Base-by-base conservation (phyloP, 2,888 invertebrate genomes). In the Mythimna loreyi region DNA sequence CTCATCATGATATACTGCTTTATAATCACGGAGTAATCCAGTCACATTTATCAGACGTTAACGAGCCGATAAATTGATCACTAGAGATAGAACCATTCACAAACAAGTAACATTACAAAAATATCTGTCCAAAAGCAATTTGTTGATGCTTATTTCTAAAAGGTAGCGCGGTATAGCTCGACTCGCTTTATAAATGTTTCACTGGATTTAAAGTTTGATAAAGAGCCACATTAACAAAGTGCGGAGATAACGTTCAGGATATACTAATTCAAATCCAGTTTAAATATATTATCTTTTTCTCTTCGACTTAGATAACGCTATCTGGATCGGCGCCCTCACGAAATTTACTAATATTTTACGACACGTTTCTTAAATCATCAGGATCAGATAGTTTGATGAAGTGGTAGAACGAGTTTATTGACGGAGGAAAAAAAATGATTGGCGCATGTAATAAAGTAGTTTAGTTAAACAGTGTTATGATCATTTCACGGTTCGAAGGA, bases 41-140 rank as follows among this genome's bases (percentile, higher is more conserved):
- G 87, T 86, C 86, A 81, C 90, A 94, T 95, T 93, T 92, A 93
- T 94, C 90, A 92, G 88, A 77, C 84, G 84, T 90, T 94, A 94
- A 95, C 92, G 92, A 94, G 91, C 90, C 90, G 91, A 94, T 93
- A 92, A 95, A 93, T 93, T 92, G 93, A 93, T 93, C 91, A 89
- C 89, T 87, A 89, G 83, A 92, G 92, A 94, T 93, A 92, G 91
- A 89, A 84, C 89, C 88, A 90, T 92, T 92, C 90, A 93, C 91
- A 91, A 92, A 92, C 90, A 91, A 89, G 89, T 85, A 86, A 90
- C 90, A 90, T 93, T 90, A 94, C 92, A 92, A 91, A 93, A 92
- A 93, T 93, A 91, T 91, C 89, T 92, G 89, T 87, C 88, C 86
- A 82, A 87, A 84, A 91, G 91, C 89, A 92, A 94, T 94, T 94